Percentiles rank a stretch among this genome's conserved stretches.
Conservation (phyloP, 2,797 vertebrate species). For the Paramormyrops hopkinsi region DNA sequence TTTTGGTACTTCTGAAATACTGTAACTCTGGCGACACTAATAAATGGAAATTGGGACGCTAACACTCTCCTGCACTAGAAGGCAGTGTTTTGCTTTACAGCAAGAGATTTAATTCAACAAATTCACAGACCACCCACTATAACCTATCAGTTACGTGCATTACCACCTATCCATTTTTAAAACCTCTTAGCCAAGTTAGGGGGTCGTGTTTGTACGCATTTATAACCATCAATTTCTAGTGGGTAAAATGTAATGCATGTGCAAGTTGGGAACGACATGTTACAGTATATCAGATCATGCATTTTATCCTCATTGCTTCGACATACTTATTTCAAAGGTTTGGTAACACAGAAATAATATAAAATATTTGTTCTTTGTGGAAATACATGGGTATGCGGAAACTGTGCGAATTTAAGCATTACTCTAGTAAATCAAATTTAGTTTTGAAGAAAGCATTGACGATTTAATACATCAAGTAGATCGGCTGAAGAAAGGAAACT, state of each 20-base stretch:
- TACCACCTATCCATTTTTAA: constrained; percentile 1
- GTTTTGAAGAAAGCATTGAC: constrained; percentile 21
- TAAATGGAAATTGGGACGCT: background rate
- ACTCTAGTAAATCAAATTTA: background rate
- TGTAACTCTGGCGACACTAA: background rate
- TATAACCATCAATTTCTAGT: background rate
- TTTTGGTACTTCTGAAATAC: background rate
- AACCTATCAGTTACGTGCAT: background rate
- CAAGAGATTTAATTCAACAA: constrained; percentile 16
- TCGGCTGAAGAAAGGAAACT: constrained; percentile 5
- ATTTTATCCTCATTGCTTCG: background rate
- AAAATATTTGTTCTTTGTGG: background rate
- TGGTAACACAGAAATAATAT: background rate
- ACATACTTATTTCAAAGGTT: background rate
- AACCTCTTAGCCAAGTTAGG: background rate
- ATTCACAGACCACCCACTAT: background rate
- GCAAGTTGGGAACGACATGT: background rate
- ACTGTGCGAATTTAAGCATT: background rate
- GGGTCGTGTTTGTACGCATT: background rate
- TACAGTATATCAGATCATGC: background rate
- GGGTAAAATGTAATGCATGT: background rate
- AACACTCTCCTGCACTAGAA: constrained; percentile 26
- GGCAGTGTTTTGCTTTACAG: constrained; percentile 35
- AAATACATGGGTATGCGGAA: background rate
- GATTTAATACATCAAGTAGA: constrained; percentile 31